These are phyloP conservation scores for Semaprochilodus insignis DNA, from an alignment of 2,797 vertebrate species.

Conservation along the genomic window DNA sequence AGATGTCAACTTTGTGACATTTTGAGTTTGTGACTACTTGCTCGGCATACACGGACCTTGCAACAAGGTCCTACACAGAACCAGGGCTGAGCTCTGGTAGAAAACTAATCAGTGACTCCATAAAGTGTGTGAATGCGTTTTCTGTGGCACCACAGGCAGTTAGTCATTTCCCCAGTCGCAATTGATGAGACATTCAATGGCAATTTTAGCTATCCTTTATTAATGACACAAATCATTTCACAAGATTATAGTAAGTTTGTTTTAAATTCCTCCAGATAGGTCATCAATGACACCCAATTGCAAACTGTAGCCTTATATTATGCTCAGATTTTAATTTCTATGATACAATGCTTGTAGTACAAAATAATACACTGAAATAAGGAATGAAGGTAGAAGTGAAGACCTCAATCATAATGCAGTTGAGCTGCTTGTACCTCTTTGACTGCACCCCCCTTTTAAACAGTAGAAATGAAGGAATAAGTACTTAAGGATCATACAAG, in stretches of 20 bases:
- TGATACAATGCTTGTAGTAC: constrained; percentile 65
- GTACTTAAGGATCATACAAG: neutral
- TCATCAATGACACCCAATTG: constrained; percentile 60
- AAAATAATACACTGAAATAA: constrained; percentile 73
- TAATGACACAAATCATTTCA: constrained; percentile 76
- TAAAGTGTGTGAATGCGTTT: neutral
- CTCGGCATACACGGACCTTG: neutral
- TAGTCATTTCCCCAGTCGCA: neutral
- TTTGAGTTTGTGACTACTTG: neutral
- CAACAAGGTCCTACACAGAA: neutral
- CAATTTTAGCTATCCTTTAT: constrained; percentile 76
- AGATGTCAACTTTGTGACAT: too few relatives aligned
- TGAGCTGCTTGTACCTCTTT: constrained; percentile 50
- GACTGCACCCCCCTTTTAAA: constrained; percentile 23
- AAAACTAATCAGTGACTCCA: constrained; percentile 10
- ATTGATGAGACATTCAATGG: constrained; percentile 62
- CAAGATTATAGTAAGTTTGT: constrained; percentile 67
- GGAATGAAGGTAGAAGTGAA: constrained; percentile 60
- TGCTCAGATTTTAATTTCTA: constrained; percentile 59
- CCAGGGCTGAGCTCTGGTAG: neutral
- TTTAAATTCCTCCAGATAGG: constrained; percentile 58
- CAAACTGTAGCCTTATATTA: constrained; percentile 53
- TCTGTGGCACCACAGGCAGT: neutral
- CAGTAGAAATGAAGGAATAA: neutral
- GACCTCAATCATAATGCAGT: constrained; percentile 50